Evolutionary conservation across 2,797 vertebrate species (phyloP).

Genomic region (Halcyon badia): DNA sequence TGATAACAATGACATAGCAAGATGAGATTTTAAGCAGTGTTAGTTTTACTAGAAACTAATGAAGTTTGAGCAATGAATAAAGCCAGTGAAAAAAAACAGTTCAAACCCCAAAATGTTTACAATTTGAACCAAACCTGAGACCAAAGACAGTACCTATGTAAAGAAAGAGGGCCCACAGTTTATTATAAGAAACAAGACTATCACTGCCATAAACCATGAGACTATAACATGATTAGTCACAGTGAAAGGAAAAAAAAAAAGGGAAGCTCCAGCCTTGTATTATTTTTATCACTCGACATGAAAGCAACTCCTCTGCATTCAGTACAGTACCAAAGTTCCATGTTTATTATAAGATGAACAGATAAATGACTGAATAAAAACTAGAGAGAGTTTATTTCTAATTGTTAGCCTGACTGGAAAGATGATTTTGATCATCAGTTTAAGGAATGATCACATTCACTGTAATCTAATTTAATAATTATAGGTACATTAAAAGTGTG

Average conservation of each 20-base stretch:
- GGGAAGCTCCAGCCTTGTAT: not conserved
- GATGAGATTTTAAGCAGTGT: not conserved
- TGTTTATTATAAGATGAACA: not conserved
- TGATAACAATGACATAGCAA: not conserved
- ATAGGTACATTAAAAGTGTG: not conserved
- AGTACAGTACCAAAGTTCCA: not conserved
- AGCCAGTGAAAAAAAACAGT: not conserved
- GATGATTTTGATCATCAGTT: not conserved
- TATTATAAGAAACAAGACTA: not conserved
- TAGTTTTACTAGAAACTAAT: not conserved
- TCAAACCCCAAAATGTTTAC: not conserved
- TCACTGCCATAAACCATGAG: not conserved
- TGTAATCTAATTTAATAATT: not conserved
- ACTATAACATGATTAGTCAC: not conserved
- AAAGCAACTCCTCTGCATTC: not conserved
- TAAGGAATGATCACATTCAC: not conserved
- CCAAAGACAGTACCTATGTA: not conserved
- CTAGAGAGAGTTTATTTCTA: not conserved
- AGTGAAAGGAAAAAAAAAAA: not conserved
- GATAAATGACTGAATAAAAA: not conserved
- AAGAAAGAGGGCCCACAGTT: not conserved
- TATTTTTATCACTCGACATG: not conserved
- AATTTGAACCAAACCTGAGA: not conserved
- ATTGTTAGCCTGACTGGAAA: not conserved
- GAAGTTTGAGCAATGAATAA: not conserved